Evolutionary conservation across 2,888 invertebrate genomes (phyloP).

Genomic region (Lepidochitona cinerea): DNA sequence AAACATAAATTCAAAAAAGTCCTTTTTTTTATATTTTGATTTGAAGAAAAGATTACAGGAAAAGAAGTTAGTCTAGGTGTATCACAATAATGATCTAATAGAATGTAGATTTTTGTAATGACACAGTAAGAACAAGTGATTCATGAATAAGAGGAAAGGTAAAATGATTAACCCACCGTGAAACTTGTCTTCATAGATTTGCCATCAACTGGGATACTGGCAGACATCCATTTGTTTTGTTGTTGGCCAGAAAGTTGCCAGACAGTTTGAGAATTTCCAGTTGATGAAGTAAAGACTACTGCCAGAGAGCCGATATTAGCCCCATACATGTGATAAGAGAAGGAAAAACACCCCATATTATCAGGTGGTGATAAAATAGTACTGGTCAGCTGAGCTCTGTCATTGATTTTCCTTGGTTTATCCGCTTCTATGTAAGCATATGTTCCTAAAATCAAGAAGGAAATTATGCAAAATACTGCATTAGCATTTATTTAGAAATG

Average conservation of each 20-base stretch:
- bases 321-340: constrained; percentile 68
- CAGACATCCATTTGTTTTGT: background rate
- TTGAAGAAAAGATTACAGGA: no score
- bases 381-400: constrained; percentile 41
- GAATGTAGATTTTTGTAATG: no score
- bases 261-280: constrained; percentile 17
- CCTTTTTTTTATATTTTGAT: no score
- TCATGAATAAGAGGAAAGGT: no score
- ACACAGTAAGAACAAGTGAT: no score
- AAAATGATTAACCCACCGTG: no score
- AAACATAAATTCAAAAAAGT: background rate
- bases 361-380: background rate
- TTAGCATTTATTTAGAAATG: no score
- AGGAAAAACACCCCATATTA: constrained; percentile 48
- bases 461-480: no score
- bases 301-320: constrained; percentile 53
- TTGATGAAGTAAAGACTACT: constrained; percentile 35
- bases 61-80: no score
- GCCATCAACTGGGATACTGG: background rate
- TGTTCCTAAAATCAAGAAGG: constrained; percentile 40
- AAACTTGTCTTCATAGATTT: background rate
- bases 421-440: constrained; percentile 62
- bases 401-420: constrained; percentile 36
- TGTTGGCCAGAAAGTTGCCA: constrained; percentile 7
- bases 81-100: no score